Evolutionary conservation across 2,888 invertebrate species (phyloP), one percentile per base, ranked within the genome.

Genomic region (Tridacna crocea): DNA sequence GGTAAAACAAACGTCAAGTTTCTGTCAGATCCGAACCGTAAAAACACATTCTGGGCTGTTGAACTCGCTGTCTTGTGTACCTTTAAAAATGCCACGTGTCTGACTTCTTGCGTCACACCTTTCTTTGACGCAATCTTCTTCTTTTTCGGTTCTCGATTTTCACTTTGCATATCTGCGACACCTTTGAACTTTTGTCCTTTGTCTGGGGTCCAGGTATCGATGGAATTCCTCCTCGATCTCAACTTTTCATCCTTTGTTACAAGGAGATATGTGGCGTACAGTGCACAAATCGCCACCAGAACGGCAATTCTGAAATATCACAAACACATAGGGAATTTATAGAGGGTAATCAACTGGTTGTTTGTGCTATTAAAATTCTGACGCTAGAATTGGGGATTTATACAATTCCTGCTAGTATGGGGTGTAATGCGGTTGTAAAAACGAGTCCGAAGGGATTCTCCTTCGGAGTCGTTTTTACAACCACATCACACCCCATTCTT

Each of bases 1-100:
- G 89, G 83, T 2, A 90, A 55, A 15, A 89, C 77, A 77, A 90
- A 88, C 2, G 83, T 85, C 26, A 90, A 55, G 66, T 90, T 88
- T 22, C 85, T 63, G 4, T 58, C 24, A 27, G 87, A 77, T 12
- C 88, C 90, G 55, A 85, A 90, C 19, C 90, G 51, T 11, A 88
- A 65, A 61, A 89, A 87, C 13, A 90, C 82, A 55, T 88, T 89
- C 63, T 89, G 89, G 0, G 86, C 86, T 0, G 89, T 88, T 3
- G 88, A 83, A 76, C 90, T 89, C 0, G 87, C 90, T 0, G 89
- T 88, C 70, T 90, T 90, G 61, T 89, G 90, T 0, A 90, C 88
- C 68, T 89, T 89, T 10, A 89, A n/a, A 47, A 88, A 89, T 0
- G 88, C 90, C 19, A 90, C 55, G 47, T 90, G 88, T 3, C 77